These are phyloP conservation scores for Hapalemur alaotrensis DNA, from an alignment of 2,797 vertebrate species.

Conservation along the genomic window DNA sequence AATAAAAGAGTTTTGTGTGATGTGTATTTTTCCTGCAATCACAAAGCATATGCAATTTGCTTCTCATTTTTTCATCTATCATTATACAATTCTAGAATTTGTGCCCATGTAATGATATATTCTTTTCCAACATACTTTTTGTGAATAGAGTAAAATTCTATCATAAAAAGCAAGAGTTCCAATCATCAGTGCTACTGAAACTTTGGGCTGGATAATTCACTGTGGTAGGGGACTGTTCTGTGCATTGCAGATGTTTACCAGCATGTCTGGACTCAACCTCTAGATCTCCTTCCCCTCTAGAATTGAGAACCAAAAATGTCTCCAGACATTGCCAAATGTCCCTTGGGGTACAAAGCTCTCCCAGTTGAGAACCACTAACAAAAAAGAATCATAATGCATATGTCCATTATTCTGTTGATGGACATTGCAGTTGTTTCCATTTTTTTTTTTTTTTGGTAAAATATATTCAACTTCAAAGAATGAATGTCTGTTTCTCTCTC, in stretches of 20 bases:
- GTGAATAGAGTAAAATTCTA: background rate
- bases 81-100: background rate
- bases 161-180: background rate
- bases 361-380: background rate
- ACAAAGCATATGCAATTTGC: background rate
- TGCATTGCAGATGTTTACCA: background rate
- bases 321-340: background rate
- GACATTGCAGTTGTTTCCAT: background rate
- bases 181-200: background rate
- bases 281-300: background rate
- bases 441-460: background rate
- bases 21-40: background rate
- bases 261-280: background rate
- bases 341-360: background rate
- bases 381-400: background rate
- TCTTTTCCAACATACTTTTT: background rate
- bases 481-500: background rate
- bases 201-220: background rate
- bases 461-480: background rate
- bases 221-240: background rate
- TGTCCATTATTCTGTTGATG: background rate
- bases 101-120: background rate
- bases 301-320: background rate
- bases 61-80: background rate
- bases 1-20: background rate